A percentile compares a stretch with the other conserved stretches of the same genome.
Evolutionary conservation across 2,797 vertebrate genomes (phyloP).

Genomic region (Hydrophis major): DNA sequence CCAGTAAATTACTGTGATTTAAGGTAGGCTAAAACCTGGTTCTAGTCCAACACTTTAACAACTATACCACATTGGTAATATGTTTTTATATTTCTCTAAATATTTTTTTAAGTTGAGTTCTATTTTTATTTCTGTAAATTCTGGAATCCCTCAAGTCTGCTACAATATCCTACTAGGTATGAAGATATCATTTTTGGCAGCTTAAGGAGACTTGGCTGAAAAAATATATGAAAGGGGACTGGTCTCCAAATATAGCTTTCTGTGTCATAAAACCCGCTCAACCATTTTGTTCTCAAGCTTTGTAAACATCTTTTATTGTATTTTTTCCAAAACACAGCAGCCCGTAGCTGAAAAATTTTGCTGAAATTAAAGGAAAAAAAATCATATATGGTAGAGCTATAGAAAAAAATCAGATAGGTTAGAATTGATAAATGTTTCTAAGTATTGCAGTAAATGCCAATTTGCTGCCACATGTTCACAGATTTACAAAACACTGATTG

Average conservation of each 20-base stretch:
- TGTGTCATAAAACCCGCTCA: background rate
- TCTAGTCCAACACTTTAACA: background rate
- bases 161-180: background rate
- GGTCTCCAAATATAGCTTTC: background rate
- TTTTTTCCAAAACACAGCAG: background rate
- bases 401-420: constrained; percentile 11
- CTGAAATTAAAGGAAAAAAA: background rate
- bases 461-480: constrained; percentile 24
- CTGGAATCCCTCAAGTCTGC: background rate
- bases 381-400: background rate
- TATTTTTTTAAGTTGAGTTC: background rate
- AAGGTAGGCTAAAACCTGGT: background rate
- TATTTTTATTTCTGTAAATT: background rate
- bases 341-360: background rate
- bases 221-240: background rate
- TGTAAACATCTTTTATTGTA: background rate
- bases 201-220: background rate
- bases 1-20: background rate
- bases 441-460: constrained; percentile 15
- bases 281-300: background rate
- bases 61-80: background rate
- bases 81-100: background rate
- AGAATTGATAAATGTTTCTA: constrained; percentile 26
- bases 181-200: background rate
- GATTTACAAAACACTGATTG: constrained; percentile 31